These are phyloP conservation scores for Drosophila nigromelanica DNA, from an alignment of 1,140 invertebrate species.

Conservation along the genomic window DNA sequence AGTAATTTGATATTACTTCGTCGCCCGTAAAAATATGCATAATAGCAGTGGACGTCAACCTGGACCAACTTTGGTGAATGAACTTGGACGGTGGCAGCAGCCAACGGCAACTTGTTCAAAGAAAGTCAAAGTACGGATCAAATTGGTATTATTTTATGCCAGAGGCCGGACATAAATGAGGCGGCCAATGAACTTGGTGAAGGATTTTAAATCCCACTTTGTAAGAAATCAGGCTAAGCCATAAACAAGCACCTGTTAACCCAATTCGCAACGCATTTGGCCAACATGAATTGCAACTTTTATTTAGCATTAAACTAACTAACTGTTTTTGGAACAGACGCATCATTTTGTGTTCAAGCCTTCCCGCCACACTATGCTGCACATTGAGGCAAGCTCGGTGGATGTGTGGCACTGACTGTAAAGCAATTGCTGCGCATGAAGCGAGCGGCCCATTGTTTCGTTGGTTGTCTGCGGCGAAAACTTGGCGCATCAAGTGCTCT, in stretches of 20 bases:
- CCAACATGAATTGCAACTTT: conserved; percentile 64
- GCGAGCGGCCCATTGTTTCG: conserved; percentile 34
- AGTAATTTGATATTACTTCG: conserved; percentile 42
- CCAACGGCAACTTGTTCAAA: conserved; percentile 25
- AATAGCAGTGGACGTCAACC: conserved; percentile 40
- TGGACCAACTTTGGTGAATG: conserved; percentile 59
- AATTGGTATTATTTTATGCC: conserved; percentile 38
- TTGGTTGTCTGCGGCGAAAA: conserved; percentile 45
- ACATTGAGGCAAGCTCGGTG: conserved; percentile 60
- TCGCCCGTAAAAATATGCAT: conserved; percentile 61
- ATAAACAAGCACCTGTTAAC: conserved; percentile 58
- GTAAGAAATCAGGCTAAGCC: not conserved
- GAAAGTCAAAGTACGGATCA: conserved; percentile 50
- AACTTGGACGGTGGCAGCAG: conserved; percentile 47
- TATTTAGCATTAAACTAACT: conserved; percentile 35
- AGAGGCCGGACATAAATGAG: conserved; percentile 7
- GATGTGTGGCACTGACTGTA: conserved; percentile 29
- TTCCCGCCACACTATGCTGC: conserved; percentile 50
- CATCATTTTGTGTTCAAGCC: conserved; percentile 54
- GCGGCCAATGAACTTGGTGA: conserved; percentile 53
- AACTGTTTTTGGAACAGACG: conserved; percentile 37
- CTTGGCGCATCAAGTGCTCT: conserved; percentile 65
- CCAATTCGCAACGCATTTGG: conserved; percentile 55
- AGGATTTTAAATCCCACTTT: conserved; percentile 26
- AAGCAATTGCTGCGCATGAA: conserved; percentile 63